Evolutionary conservation across 2,113 vertebrate genomes (phyloP), one percentile per base, ranked within the genome.

Genomic region (Pionites leucogaster): DNA sequence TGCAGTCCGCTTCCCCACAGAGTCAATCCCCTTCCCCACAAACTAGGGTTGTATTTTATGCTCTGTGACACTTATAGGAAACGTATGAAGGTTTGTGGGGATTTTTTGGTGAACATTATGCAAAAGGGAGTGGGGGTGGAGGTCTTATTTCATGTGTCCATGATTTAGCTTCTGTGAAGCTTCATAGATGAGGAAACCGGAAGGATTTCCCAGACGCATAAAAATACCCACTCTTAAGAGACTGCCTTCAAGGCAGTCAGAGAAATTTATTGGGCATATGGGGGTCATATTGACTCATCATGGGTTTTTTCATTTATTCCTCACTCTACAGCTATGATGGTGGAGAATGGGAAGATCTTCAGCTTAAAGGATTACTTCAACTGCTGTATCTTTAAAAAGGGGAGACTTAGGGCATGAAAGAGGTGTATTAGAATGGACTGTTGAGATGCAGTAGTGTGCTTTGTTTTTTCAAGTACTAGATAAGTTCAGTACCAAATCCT

Each of bases 181-280:
- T 84, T 85, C 2, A 0, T 25, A 57, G 75, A n/a, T 77, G 23
- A 84, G 71, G 70, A 85, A 85, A 72, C n/a, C 1, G 4, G 62
- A 71, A 93, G 52, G 25, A 85, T 85, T 90, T 37, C 52, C 53
- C 63, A 94, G 25, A 39, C 53, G 11, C 37, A 50, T 64, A 69
- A 85, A 80, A 95, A 72, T 49, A 65, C 9, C 11, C 16, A 41
- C 17, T 72, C 74, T 76, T n/a, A 60, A 65, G 69, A 71, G 41
- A 75, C 52, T 60, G 42, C 44, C 7, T 89, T 89, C 11, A 68
- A 44, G 46, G 52, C 62, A 71, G 47, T 60, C 57, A 85, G 7
- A 80, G 69, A 77, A 62, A 87, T 91, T 68, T 76, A 72, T 68
- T 87, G n/a, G 39, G 11, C 84, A 49, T 79, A 37, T 81, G 80